Percentiles rank a stretch among this genome's conserved stretches.
Conservation (phyloP, 2,113 vertebrate species). For the Isurus oxyrinchus region DNA sequence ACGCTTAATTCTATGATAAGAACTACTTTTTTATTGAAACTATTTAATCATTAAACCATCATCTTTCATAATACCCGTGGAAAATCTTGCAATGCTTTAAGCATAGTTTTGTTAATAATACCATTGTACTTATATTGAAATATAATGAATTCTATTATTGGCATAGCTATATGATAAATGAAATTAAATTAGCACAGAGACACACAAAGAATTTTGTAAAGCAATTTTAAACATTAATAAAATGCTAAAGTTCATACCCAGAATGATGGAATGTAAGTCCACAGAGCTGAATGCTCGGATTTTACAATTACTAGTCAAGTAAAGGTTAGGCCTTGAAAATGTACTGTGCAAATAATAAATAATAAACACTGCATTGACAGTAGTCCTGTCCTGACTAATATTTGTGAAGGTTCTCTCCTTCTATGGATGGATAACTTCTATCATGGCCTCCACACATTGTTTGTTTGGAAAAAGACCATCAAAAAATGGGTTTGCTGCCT, state of each 20-base stretch:
- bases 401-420: background rate
- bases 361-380: background rate
- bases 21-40: background rate
- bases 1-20: background rate
- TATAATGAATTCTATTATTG: background rate
- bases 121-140: background rate
- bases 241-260: background rate
- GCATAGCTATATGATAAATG: background rate
- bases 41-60: background rate
- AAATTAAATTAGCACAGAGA: background rate
- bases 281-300: background rate
- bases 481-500: background rate
- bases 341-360: background rate
- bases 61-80: background rate
- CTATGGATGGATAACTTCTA: background rate
- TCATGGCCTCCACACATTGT: background rate
- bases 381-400: background rate
- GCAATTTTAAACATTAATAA: background rate
- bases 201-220: background rate
- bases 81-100: background rate
- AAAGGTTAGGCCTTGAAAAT: background rate
- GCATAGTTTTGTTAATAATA: background rate
- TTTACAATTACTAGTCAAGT: background rate
- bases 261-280: background rate
- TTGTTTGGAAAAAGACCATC: background rate